A percentile compares a stretch with the other conserved stretches of the same genome.
Evolutionary conservation across 2,113 vertebrate genomes (phyloP).

Genomic region (Arizona elegans): DNA sequence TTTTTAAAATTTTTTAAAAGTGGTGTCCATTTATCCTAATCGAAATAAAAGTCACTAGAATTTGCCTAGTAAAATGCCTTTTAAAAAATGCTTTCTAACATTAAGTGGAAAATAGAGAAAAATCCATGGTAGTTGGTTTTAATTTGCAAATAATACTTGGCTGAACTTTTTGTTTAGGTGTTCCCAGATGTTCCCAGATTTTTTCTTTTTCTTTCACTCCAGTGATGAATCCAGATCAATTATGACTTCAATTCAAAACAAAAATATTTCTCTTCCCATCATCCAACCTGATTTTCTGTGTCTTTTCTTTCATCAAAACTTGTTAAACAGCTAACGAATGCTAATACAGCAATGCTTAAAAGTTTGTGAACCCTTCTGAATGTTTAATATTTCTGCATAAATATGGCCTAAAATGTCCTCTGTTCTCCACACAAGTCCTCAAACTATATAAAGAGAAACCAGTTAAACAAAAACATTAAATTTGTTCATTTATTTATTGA

Average conservation of each 20-base stretch:
- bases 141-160: neutral
- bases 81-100: neutral
- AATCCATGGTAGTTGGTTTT: neutral
- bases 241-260: neutral
- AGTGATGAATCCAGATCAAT: neutral
- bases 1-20: conserved; percentile 26
- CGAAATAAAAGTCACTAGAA: neutral
- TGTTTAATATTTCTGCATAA: neutral
- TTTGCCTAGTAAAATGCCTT: neutral
- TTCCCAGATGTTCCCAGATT: neutral
- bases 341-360: neutral
- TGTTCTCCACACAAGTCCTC: neutral
- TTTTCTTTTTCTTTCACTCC: too few species aligned
- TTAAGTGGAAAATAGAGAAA: neutral
- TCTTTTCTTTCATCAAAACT: neutral
- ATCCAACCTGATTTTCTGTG: neutral
- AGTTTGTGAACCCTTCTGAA: neutral
- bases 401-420: neutral
- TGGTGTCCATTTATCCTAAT: neutral
- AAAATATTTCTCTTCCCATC: neutral
- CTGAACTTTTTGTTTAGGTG: neutral
- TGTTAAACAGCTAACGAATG: neutral
- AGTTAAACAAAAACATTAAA: neutral
- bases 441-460: neutral
- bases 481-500: neutral